Evolutionary conservation across 2,797 vertebrate genomes (phyloP), one percentile per base, ranked within the genome.

Genomic region (Taenioides sp.): DNA sequence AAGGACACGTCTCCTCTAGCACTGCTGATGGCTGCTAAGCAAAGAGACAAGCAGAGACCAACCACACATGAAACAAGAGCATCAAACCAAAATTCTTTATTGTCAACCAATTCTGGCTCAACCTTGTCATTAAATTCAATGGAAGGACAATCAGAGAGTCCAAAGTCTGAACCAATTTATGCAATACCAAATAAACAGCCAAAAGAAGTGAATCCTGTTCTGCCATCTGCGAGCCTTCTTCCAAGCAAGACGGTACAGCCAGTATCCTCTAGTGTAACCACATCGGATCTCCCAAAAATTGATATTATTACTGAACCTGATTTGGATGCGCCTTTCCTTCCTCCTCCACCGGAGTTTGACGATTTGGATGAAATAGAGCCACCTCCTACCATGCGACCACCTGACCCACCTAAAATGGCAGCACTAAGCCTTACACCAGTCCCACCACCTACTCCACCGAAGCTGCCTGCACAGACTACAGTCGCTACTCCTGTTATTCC

Each of bases 261-360:
- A 64, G 31, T 60, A 62, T 72, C 72, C 2, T 11, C 34, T 40
- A 66, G 49, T 66, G 17, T 22, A 14, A 83, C 47, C 37, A 81
- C 70, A 55, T 65, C 40, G 60, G 60, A 73, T 27, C 54, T 72
- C 73, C 69, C 68, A 40, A 70, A 71, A 23, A 57, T 68, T 65
- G 64, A 75, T 23, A 76, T 27, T 11, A 80, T 10, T 37, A 9
- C 34, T 37, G 34, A 65, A 67, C 81, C 79, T 65, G 84, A 83
- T n/a, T 6, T 82, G 4, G 73, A 4, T 27, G 18, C 89, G 25
- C 66, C 79, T 5, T 69, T 95, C 14, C 91, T 95, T 25, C 92
- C 94, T 65, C 94, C 94, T 0, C 94, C 94, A 0, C 93, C 93
- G 61, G 93, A 94, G 78, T 95, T 95, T 82, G 88, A 85, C 52